These are phyloP conservation scores for Drosophila differens DNA, from an alignment of 2,888 invertebrate genomes.

Conservation along the genomic window DNA sequence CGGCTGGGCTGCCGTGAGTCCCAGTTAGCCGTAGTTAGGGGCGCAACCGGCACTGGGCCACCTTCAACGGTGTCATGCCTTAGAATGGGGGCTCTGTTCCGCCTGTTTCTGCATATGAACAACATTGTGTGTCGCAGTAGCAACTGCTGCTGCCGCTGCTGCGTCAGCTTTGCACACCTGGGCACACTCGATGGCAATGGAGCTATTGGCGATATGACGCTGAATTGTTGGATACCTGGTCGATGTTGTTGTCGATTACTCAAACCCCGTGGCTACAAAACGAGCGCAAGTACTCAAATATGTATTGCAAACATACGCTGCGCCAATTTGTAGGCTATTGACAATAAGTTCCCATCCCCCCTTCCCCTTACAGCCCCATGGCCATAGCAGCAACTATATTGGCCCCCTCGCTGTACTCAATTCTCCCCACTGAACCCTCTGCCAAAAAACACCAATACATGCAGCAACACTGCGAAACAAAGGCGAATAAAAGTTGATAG, in stretches of 20 bases:
- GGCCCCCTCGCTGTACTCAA: neutral
- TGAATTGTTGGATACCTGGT: slow-evolving; percentile 33
- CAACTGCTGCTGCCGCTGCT: slow-evolving; percentile 35
- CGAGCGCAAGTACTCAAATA: slow-evolving; percentile 55
- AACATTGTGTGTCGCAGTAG: slow-evolving; percentile 58
- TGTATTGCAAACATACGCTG: slow-evolving; percentile 54
- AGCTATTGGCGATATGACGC: slow-evolving; percentile 43
- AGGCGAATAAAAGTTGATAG: slow-evolving; percentile 76
- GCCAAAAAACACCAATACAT: slow-evolving; percentile 21
- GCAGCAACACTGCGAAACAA: slow-evolving; percentile 54
- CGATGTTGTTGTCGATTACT: slow-evolving; percentile 69
- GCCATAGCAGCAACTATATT: neutral
- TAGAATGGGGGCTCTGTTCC: slow-evolving; percentile 68
- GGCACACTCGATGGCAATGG: slow-evolving; percentile 67
- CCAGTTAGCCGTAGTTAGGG: slow-evolving; percentile 26
- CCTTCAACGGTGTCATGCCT: slow-evolving; percentile 77
- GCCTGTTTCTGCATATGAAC: slow-evolving; percentile 45
- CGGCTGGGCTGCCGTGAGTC: slow-evolving; percentile 27
- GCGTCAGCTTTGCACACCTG: slow-evolving; percentile 70
- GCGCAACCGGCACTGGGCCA: slow-evolving; percentile 64
- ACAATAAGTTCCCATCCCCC: slow-evolving; percentile 39
- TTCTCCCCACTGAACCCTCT: slow-evolving; percentile 25
- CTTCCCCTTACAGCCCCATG: neutral
- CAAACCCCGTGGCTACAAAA: slow-evolving; percentile 64
- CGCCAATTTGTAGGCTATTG: slow-evolving; percentile 73